phyloP scores from a whole-genome alignment of 2,888 invertebrate genomes.

The Drosophila affinis region DNA sequence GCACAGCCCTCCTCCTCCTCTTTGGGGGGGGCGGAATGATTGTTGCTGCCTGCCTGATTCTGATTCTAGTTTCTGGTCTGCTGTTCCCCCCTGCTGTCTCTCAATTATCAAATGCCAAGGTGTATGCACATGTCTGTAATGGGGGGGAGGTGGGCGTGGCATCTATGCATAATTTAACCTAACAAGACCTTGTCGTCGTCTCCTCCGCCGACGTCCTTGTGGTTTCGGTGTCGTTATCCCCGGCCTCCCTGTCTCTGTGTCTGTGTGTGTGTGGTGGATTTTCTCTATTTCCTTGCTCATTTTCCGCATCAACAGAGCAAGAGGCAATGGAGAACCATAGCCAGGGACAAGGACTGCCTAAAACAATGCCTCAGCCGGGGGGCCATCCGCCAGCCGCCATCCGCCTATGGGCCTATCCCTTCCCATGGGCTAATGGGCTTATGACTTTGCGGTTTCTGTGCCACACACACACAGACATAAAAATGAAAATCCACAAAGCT shows the following conservation, averaged over 20 bases:
- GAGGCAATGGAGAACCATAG: slow-evolving; percentile 57
- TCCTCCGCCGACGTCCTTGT: slow-evolving; percentile 53
- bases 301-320: slow-evolving; percentile 74
- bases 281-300: slow-evolving; percentile 69
- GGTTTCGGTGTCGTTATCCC: slow-evolving; percentile 45
- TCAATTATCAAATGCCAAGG: slow-evolving; percentile 44
- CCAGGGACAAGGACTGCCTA: slow-evolving; percentile 48
- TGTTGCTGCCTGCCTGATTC: background rate
- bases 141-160: slow-evolving; percentile 41
- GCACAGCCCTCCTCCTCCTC: background rate
- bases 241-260: background rate
- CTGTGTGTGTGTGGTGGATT: slow-evolving; percentile 26
- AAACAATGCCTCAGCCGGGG: slow-evolving; percentile 60
- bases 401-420: slow-evolving; percentile 12
- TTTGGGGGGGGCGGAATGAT: background rate
- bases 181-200: slow-evolving; percentile 71
- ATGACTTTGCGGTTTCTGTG: slow-evolving; percentile 70
- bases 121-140: slow-evolving; percentile 36
- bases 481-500: slow-evolving; percentile 39
- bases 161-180: slow-evolving; percentile 76
- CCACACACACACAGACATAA: slow-evolving; percentile 6
- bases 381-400: background rate
- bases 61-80: background rate
- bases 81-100: slow-evolving; percentile 5
- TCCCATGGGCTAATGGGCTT: slow-evolving; percentile 65